Evolutionary conservation across 2,888 invertebrate species (phyloP).

Genomic region (Napeogenes sylphis): DNA sequence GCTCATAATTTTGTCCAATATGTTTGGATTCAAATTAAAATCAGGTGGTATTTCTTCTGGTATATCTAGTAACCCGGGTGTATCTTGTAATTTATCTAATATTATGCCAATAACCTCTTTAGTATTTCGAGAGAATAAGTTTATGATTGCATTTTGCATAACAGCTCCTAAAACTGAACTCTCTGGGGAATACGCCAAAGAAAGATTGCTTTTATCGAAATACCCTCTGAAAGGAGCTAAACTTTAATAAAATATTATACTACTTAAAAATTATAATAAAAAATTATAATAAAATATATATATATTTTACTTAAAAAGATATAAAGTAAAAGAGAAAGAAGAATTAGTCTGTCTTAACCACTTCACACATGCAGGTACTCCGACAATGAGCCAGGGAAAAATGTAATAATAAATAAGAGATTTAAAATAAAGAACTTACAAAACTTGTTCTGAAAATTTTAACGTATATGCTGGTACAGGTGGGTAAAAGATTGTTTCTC

Average conservation of each 20-base stretch:
- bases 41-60: slow-evolving; percentile 36
- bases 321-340: no score
- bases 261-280: no score
- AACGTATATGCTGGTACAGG: slow-evolving; percentile 47
- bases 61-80: slow-evolving; percentile 39
- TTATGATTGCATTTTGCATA: slow-evolving; percentile 48
- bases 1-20: slow-evolving; percentile 46
- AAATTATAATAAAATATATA: no score
- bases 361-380: no score
- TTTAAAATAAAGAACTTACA: slow-evolving; percentile 47
- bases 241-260: slow-evolving; percentile 10
- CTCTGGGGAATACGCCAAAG: slow-evolving; percentile 71
- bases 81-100: slow-evolving; percentile 27
- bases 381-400: no score
- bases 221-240: slow-evolving; percentile 46
- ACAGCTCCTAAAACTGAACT: slow-evolving; percentile 59
- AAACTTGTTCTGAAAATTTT: slow-evolving; percentile 37
- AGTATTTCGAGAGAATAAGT: slow-evolving; percentile 46
- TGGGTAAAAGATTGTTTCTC: slow-evolving; percentile 41
- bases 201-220: slow-evolving; percentile 49
- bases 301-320: no score
- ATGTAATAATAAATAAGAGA: not conserved
- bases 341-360: no score
- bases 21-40: slow-evolving; percentile 36
- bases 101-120: slow-evolving; percentile 51